Conservation (phyloP, 2,888 invertebrate species). For the Brenthis hecate region DNA sequence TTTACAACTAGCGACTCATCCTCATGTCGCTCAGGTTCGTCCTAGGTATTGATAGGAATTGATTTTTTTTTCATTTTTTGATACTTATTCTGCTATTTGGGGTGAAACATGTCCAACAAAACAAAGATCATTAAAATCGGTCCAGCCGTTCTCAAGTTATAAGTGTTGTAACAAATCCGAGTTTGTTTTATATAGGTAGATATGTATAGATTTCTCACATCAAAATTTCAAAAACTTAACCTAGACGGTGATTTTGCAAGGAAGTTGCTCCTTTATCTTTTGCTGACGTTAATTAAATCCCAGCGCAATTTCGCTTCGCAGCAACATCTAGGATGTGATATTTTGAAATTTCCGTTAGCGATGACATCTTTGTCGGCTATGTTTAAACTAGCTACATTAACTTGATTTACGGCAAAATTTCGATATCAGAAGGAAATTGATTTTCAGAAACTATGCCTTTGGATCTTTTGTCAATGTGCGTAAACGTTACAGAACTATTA, state of each 20-base stretch:
- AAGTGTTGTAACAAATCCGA: no score
- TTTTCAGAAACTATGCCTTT: conserved; percentile 46
- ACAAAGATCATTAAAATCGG: no score
- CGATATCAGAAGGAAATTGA: conserved; percentile 58
- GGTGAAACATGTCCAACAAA: no score
- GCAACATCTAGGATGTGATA: conserved; percentile 33
- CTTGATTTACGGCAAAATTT: conserved; percentile 43
- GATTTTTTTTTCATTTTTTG: no score
- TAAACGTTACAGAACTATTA: conserved; percentile 1
- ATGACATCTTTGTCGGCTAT: conserved; percentile 28
- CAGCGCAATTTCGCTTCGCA: conserved; percentile 25
- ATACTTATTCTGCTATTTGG: no score
- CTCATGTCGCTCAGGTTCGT: no score
- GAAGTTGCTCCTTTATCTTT: neutral
- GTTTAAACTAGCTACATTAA: conserved; percentile 40
- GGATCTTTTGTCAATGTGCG: conserved; percentile 17
- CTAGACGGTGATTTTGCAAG: neutral
- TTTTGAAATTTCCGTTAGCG: conserved; percentile 40
- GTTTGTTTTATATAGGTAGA: neutral
- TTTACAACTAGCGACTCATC: neutral
- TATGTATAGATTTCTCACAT: neutral
- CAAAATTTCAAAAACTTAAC: neutral
- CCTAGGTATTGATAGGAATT: no score
- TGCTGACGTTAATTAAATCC: conserved; percentile 25
- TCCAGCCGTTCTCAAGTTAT: no score